Evolutionary conservation across 2,888 invertebrate species (phyloP), one percentile per base, ranked within the genome.

Genomic region (Netelia melanura): DNA sequence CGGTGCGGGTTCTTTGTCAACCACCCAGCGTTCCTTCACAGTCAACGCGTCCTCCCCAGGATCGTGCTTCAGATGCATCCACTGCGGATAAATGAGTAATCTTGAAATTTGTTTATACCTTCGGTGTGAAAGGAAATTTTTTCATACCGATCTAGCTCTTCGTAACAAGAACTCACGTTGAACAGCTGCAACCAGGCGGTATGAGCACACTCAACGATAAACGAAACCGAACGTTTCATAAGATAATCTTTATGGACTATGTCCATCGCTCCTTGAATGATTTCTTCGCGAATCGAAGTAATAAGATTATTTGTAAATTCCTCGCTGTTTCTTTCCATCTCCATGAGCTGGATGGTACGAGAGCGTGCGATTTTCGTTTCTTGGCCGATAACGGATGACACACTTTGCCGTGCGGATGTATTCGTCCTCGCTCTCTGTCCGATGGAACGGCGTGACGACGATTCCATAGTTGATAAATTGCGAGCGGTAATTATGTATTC

Each of bases 241-340:
- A 86, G 67, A 67, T 79, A 74, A 76, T 25, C 30, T 38, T 80
- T 75, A 48, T 76, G 30, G 67, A 86, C 64, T 5, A 17, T 43
- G 10, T 76, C 68, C 44, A 83, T 70, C 3, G 86, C 86, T 1
- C 23, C 14, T 6, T 72, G 72, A 10, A 90, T 10, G 11, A 90
- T 89, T 48, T 89, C 87, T 6, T 89, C 85, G 30, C 87, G 87
- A 30, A 90, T 83, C 8, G 61, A 81, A 72, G 67, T 85, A 30
- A 89, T 52, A 1, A 81, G 44, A 25, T 81, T 76, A 38, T 83
- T 85, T 2, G 11, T 54, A 14, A 23, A 23, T 48, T 90, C 89
- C 11, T 86, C 84, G 1, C 78, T 17, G 52, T 6, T 56, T 30
- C 89, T 83, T 23, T 87, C 84, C 8, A 76, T 77, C 88, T 87